Conservation (phyloP, 2,113 vertebrate genomes). For the Phalacrocorax pelagicus region DNA sequence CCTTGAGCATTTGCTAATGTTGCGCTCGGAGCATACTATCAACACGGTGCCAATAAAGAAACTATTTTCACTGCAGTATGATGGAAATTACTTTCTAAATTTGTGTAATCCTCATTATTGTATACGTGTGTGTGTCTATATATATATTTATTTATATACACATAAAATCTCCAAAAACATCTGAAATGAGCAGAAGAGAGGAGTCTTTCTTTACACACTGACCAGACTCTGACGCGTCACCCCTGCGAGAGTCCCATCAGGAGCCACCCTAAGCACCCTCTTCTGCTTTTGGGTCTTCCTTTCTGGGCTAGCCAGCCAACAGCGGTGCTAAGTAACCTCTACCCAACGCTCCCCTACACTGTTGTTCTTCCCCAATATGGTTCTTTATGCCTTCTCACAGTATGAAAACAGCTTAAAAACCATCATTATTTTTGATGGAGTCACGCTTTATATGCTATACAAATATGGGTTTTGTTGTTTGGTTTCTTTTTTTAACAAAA, state of each 20-base stretch:
- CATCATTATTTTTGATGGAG: not conserved
- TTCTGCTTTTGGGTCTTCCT: fast-evolving
- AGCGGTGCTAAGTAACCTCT: not conserved
- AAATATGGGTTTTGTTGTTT: not conserved
- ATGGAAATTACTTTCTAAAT: not conserved
- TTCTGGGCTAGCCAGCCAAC: not conserved
- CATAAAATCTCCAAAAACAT: not conserved
- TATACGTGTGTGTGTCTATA: fast-evolving
- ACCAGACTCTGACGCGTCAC: not conserved
- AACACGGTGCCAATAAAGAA: not conserved
- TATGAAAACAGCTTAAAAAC: not conserved
- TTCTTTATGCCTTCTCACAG: not conserved
- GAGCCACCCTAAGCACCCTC: not conserved
- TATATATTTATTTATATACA: too few species aligned
- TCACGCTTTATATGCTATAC: not conserved
- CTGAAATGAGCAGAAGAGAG: not conserved
- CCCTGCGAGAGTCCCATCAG: not conserved
- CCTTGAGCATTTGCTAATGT: not conserved
- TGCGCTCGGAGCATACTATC: not conserved
- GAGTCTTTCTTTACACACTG: not conserved
- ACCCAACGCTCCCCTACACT: fast-evolving
- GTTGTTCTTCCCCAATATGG: not conserved
- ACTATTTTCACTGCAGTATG: not conserved
- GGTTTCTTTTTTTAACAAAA: too few species aligned
- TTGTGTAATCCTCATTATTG: not conserved